A percentile compares a stretch with the other conserved stretches of the same genome.
Conservation (phyloP, 2,888 invertebrate genomes). For the Sepioteuthis lessoniana region DNA sequence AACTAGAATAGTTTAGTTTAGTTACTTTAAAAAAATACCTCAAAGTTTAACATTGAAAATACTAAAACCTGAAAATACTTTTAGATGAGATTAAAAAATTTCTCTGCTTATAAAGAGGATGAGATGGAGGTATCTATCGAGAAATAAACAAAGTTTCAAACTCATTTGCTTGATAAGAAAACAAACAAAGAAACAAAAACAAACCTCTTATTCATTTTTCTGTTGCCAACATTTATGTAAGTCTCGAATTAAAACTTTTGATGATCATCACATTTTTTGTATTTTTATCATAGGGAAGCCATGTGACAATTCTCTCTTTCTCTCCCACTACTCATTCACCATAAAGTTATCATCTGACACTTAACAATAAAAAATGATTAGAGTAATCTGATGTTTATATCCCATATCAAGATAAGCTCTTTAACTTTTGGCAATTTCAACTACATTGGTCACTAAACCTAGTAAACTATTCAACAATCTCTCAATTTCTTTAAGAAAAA, state of each 20-base stretch:
- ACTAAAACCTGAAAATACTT: no score
- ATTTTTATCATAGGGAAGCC: background rate
- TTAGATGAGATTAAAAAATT: no score
- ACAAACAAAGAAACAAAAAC: background rate
- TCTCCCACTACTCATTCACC: background rate
- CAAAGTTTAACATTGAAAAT: no score
- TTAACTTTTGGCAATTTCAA: background rate
- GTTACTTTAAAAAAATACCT: no score
- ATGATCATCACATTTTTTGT: background rate
- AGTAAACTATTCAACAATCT: no score
- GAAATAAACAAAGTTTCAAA: no score
- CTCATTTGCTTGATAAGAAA: background rate
- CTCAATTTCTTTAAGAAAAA: no score
- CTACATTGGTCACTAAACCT: no score
- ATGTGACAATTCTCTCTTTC: background rate
- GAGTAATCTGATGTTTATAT: background rate
- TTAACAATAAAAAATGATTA: background rate
- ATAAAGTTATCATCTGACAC: background rate
- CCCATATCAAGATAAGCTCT: background rate
- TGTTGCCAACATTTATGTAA: background rate
- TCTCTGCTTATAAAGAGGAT: no score
- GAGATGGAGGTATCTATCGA: no score
- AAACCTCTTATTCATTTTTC: background rate
- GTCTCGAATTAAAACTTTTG: background rate
- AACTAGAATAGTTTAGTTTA: no score